Evolutionary conservation across 2,113 vertebrate species (phyloP), one percentile per base, ranked within the genome.

Genomic region (Capricornis sumatraensis): DNA sequence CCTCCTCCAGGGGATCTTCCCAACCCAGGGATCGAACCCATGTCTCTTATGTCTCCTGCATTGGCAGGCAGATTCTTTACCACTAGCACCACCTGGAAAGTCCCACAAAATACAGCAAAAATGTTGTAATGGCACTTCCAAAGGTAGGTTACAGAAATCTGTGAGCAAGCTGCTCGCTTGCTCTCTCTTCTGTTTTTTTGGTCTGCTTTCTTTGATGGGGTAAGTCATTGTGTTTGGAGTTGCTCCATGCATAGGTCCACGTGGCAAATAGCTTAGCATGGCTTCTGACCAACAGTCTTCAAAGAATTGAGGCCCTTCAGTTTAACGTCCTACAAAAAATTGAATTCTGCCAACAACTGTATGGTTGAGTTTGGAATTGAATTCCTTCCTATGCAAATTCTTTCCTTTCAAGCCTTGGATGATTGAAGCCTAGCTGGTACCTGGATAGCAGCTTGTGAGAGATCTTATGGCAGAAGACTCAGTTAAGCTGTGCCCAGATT

Each of bases 91-190:
- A 23, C 21, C 36, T 74, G 67, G 36, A 40, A 40, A 74, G 10
- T 6, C 67, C 36, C 21, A 28, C 81, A 85, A 96, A 95, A 96
- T 57, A 71, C 33, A 47, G 12, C 23, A 55, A 83, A 96, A 74
- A 5, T 67, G 7, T n/a, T 90, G 16, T 25, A 58, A 93, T 25
- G 3, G 15, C 11, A 76, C 33, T 67, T 83, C 40, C 28, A 87
- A 95, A 60, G 79, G 43, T 89, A 62, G 6, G 17, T 43, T 76
- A 30, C 57, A 96, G 78, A 87, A 87, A 50, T 25, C 21, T 53
- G 25, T 83, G 55, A 28, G 15, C 40, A 23, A 78, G 30, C 93
- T 84, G 33, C n/a, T 93, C 14, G 28, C n/a, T 67, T 53, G 33
- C 17, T 81, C 36, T 87, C 45, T 60, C 36, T 53, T 53, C 45